phyloP scores from a whole-genome alignment of 2,113 vertebrate genomes.

The Eleginops maclovinus region DNA sequence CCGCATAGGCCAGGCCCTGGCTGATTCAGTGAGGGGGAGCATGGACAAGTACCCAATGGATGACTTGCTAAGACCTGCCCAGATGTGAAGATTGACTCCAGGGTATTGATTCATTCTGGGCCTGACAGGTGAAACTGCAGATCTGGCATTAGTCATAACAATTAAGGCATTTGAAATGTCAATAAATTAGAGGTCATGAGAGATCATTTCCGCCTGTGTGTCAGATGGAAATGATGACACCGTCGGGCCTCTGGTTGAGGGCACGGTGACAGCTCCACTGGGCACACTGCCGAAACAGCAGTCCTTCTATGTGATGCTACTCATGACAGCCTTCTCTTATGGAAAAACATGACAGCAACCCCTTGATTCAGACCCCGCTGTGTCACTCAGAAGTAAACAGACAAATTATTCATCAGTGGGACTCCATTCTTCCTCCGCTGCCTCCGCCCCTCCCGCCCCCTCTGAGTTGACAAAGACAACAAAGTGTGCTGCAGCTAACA shows the following conservation, averaged over 20 bases:
- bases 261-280: constrained; percentile 91
- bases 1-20: background rate
- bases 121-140: constrained; percentile 90
- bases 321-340: constrained; percentile 89
- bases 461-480: constrained; percentile 53
- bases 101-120: constrained; percentile 90
- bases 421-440: constrained; percentile 82
- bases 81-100: constrained; percentile 82
- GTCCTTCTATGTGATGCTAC: constrained; percentile 89
- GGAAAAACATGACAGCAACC: constrained; percentile 92
- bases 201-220: constrained; percentile 89
- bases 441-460: constrained; percentile 63
- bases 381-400: constrained; percentile 89
- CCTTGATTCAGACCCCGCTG: constrained; percentile 86
- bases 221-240: constrained; percentile 91
- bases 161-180: constrained; percentile 95
- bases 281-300: constrained; percentile 88
- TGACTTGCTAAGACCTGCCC: constrained; percentile 66
- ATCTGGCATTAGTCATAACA: constrained; percentile 89
- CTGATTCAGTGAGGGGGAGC: constrained; percentile 61
- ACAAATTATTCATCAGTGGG: constrained; percentile 88
- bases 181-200: constrained; percentile 93
- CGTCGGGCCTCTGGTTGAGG: constrained; percentile 85
- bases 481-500: constrained; percentile 38
- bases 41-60: constrained; percentile 51